A percentile compares a stretch with the other conserved stretches of the same genome.
These are phyloP conservation scores for Eretmocerus hayati DNA, from an alignment of 2,888 invertebrate species.

Conservation along the genomic window DNA sequence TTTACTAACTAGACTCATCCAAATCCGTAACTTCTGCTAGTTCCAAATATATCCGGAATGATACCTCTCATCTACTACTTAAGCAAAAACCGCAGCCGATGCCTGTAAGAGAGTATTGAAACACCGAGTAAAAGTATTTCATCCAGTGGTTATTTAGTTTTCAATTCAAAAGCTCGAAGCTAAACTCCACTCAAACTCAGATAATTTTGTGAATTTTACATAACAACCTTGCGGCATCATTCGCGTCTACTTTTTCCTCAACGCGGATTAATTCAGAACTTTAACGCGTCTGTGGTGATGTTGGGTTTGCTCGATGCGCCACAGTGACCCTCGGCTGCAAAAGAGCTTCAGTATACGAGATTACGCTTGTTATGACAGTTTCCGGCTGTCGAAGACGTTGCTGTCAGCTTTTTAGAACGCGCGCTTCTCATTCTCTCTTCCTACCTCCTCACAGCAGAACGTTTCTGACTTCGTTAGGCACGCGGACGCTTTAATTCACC, in stretches of 20 bases:
- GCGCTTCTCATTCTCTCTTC: slow-evolving; percentile 11
- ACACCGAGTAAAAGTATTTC: no score
- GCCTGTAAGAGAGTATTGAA: no score
- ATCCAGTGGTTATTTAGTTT: no score
- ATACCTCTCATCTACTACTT: no score
- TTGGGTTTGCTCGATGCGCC: neutral
- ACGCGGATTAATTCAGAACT: neutral
- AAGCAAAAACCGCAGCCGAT: no score
- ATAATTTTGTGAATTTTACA: no score
- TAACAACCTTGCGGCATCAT: no score
- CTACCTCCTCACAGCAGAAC: neutral
- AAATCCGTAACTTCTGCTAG: no score
- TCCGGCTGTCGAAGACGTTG: slow-evolving; percentile 24
- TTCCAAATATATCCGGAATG: no score
- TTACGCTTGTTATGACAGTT: slow-evolving; percentile 41
- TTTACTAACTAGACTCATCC: no score
- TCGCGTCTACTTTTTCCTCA: neutral
- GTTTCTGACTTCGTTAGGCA: slow-evolving; percentile 39
- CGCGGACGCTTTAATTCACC: slow-evolving; percentile 35
- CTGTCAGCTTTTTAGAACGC: neutral
- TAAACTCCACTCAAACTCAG: no score
- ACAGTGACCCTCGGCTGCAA: neutral
- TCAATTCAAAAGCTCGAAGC: no score
- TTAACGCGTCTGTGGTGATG: neutral
- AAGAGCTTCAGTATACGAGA: slow-evolving; percentile 33